Conservation (phyloP, 2,888 invertebrate genomes). For the Sthenelais limicola region DNA sequence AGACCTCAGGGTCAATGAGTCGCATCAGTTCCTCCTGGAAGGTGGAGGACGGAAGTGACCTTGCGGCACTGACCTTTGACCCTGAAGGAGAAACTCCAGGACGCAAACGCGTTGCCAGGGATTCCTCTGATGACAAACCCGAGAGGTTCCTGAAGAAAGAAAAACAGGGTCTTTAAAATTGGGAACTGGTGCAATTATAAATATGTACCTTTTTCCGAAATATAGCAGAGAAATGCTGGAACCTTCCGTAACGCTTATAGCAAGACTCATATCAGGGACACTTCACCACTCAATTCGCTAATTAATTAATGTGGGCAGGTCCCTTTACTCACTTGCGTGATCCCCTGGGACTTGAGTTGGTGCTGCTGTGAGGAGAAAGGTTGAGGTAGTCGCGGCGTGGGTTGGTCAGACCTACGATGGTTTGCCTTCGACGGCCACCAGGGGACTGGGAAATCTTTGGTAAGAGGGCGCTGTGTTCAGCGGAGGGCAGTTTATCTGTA, state of each 20-base stretch:
- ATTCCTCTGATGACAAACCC: constrained; percentile 65
- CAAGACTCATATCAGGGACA: too few species aligned
- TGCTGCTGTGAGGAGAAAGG: constrained; percentile 54
- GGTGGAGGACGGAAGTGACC: constrained; percentile 71
- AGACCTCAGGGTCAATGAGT: constrained; percentile 84
- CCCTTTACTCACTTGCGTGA: constrained; percentile 61
- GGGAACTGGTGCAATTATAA: too few species aligned
- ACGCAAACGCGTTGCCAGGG: constrained; percentile 58
- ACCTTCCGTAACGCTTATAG: too few species aligned
- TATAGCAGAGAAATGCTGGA: too few species aligned
- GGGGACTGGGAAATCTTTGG: constrained; percentile 41
- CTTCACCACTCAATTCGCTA: too few species aligned
- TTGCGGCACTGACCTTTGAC: not conserved
- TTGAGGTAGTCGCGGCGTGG: constrained; percentile 52
- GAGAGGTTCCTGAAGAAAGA: constrained; percentile 59
- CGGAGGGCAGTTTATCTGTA: constrained; percentile 19
- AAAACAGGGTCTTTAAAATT: too few species aligned
- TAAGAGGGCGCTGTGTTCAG: constrained; percentile 11
- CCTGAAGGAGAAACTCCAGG: constrained; percentile 56
- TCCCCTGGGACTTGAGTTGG: constrained; percentile 49
- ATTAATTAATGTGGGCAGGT: too few species aligned
- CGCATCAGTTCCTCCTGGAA: constrained; percentile 89
- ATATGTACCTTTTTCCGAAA: too few species aligned
- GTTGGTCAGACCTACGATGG: constrained; percentile 54
- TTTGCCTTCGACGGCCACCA: constrained; percentile 58